Evolutionary conservation across 2,888 invertebrate species (phyloP).

Genomic region (Ennomos fuscantarius): DNA sequence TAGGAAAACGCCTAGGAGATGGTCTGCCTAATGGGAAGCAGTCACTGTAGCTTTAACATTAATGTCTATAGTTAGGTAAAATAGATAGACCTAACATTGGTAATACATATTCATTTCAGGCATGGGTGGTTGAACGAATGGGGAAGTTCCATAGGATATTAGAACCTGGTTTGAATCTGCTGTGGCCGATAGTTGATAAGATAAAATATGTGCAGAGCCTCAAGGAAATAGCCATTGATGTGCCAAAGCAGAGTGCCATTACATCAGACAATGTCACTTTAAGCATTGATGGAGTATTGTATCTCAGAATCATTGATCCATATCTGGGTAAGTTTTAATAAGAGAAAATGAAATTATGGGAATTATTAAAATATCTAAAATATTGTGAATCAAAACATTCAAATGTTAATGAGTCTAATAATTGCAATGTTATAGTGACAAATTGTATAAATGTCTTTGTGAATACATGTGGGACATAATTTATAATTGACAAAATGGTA

Average conservation of each 20-base stretch:
- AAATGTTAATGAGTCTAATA: too few species aligned
- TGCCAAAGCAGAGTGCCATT: slow-evolving; percentile 99
- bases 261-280: slow-evolving; percentile 99
- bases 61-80: too few species aligned
- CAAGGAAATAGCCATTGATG: slow-evolving; percentile 99
- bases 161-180: slow-evolving; percentile 96
- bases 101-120: slow-evolving; percentile 79
- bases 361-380: too few species aligned
- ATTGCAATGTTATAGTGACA: too few species aligned
- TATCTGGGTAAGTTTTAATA: slow-evolving; percentile 87
- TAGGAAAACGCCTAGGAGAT: too few species aligned
- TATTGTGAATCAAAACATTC: too few species aligned
- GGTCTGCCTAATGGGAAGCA: too few species aligned
- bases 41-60: background rate
- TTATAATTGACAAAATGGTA: too few species aligned
- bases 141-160: slow-evolving; percentile 97
- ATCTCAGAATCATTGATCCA: slow-evolving; percentile 96
- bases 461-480: too few species aligned
- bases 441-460: too few species aligned
- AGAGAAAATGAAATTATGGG: too few species aligned
- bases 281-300: slow-evolving; percentile 98
- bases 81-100: too few species aligned
- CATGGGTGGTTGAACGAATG: slow-evolving; percentile 99
- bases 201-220: slow-evolving; percentile 99
- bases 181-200: slow-evolving; percentile 95